phyloP scores from a whole-genome alignment of 2,797 vertebrate species.

The Orientallactaga sibirica region DNA sequence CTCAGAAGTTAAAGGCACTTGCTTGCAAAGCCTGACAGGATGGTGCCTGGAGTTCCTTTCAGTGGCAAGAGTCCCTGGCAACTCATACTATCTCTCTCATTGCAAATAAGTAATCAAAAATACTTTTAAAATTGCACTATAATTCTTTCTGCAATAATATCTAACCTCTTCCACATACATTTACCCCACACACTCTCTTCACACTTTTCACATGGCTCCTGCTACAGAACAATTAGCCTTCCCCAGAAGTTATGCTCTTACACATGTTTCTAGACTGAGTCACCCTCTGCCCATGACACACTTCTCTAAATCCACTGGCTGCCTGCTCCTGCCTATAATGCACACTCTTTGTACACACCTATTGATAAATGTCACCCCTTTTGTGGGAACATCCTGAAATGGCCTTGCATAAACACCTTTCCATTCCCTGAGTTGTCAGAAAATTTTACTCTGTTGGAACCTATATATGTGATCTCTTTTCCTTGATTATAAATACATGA shows the following conservation, averaged over 20 bases:
- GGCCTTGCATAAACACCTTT: conserved; percentile 21
- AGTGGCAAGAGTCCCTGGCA: no score
- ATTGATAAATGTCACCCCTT: not conserved
- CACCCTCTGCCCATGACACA: not conserved
- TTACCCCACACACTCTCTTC: no score
- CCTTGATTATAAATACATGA: not conserved
- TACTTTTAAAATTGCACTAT: no score
- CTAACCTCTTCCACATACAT: not conserved
- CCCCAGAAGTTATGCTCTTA: not conserved
- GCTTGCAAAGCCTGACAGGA: no score
- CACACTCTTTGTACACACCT: not conserved
- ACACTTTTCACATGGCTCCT: not conserved
- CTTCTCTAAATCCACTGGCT: not conserved
- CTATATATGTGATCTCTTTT: not conserved
- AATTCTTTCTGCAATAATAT: not conserved
- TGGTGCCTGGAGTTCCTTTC: no score
- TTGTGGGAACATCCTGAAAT: conserved; percentile 10
- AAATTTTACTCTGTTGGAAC: not conserved
- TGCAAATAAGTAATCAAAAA: no score
- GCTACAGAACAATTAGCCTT: not conserved
- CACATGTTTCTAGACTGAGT: not conserved
- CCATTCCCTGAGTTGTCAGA: not conserved
- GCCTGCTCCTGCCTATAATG: not conserved
- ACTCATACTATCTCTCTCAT: no score
- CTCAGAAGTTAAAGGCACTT: no score